A percentile compares a stretch with the other conserved stretches of the same genome.
Conservation (phyloP, 2,113 vertebrate species). For the Microtus ochrogaster region DNA sequence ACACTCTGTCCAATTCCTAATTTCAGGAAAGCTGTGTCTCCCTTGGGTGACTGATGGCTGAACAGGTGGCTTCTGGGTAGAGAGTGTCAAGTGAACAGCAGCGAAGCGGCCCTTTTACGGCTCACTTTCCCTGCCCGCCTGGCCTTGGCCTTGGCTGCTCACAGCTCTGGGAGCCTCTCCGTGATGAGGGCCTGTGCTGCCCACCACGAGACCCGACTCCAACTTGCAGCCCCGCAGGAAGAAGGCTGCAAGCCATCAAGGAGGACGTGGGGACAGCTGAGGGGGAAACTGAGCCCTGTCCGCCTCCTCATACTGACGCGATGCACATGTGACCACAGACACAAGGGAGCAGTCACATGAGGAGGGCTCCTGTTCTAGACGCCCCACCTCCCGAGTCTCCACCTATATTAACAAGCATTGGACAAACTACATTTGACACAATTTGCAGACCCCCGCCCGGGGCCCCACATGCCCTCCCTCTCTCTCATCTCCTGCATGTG, state of each 20-base stretch:
- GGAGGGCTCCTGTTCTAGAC: neutral
- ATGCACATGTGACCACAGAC: neutral
- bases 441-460: neutral
- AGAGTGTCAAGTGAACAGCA: constrained; percentile 90
- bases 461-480: neutral
- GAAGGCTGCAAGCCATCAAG: neutral
- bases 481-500: neutral
- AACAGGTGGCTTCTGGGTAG: constrained; percentile 91
- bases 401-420: neutral
- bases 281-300: neutral
- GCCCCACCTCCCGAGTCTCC: neutral
- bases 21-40: constrained; percentile 91
- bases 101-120: constrained; percentile 90
- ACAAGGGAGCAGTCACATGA: neutral
- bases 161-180: constrained; percentile 74
- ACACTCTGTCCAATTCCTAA: constrained; percentile 88
- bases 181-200: neutral
- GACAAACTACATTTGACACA: neutral
- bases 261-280: constrained; percentile 6
- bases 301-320: neutral
- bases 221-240: neutral
- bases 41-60: constrained; percentile 90
- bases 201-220: neutral
- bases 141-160: constrained; percentile 76
- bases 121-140: constrained; percentile 87